Conservation (phyloP, 1,140 invertebrate genomes). For the Trachymyrmex cornetzi region DNA sequence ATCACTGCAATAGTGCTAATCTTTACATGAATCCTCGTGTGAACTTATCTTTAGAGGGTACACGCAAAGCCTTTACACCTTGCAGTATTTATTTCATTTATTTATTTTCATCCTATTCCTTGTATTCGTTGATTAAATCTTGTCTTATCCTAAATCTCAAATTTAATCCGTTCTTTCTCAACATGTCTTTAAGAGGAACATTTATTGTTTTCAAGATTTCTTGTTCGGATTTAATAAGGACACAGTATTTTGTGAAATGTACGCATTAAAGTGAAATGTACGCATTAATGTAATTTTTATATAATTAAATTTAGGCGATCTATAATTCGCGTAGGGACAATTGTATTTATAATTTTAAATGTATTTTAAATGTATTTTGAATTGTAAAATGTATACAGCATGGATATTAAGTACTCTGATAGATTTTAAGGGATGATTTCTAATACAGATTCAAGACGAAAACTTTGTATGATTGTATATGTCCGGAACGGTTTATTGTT, state of each 20-base stretch:
- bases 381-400: too few species aligned
- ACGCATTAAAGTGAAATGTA: neutral
- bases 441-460: too few species aligned
- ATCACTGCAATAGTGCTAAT: slow-evolving; percentile 19
- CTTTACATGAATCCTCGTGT: slow-evolving; percentile 24
- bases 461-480: too few species aligned
- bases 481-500: too few species aligned
- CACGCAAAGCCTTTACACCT: neutral
- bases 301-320: neutral
- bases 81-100: neutral
- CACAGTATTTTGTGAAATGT: neutral
- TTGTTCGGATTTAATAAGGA: neutral
- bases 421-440: too few species aligned
- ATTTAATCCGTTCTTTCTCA: neutral
- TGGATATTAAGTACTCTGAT: too few species aligned
- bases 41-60: neutral
- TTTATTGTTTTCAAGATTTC: neutral
- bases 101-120: neutral
- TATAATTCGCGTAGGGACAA: too few species aligned
- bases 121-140: neutral
- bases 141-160: neutral
- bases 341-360: neutral
- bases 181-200: neutral
- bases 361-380: neutral
- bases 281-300: neutral